These are phyloP conservation scores for Muscidifurax raptorellus DNA, from an alignment of 1,140 invertebrate genomes.

Conservation along the genomic window DNA sequence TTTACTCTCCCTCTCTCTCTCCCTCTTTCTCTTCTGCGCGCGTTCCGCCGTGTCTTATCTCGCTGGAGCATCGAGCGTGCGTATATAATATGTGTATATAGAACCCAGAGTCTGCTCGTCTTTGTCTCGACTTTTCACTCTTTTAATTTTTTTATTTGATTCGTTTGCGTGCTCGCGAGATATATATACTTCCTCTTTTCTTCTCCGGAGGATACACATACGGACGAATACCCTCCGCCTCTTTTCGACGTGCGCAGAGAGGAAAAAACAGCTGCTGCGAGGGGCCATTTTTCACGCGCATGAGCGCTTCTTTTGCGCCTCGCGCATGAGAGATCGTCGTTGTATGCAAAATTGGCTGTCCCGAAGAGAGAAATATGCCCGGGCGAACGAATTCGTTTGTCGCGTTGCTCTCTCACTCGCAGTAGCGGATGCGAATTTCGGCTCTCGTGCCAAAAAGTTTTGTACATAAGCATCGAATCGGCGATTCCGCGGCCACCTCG, in stretches of 20 bases:
- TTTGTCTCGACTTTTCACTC: slow-evolving; percentile 36
- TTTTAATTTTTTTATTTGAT: background rate
- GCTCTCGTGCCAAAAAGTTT: background rate
- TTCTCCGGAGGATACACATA: background rate
- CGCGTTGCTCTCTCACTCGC: too few relatives aligned
- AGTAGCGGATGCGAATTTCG: too few relatives aligned
- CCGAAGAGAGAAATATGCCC: slow-evolving; percentile 36
- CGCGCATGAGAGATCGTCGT: slow-evolving; percentile 4
- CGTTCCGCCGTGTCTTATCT: slow-evolving; percentile 9
- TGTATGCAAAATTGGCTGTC: slow-evolving; percentile 6
- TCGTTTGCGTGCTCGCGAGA: background rate
- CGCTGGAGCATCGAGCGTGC: background rate
- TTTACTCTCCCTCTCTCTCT: background rate
- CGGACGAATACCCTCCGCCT: background rate
- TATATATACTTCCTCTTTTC: slow-evolving; percentile 10
- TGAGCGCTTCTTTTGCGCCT: background rate
- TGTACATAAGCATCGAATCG: background rate
- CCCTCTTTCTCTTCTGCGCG: background rate
- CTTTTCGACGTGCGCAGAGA: background rate
- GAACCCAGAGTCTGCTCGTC: background rate
- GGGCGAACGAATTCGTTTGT: background rate
- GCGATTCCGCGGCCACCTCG: too few relatives aligned
- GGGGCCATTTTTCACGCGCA: slow-evolving; percentile 23
- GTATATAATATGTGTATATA: background rate
- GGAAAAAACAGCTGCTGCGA: background rate